phyloP scores from a whole-genome alignment of 2,888 invertebrate genomes.

The Phyllotreta cruciferae region DNA sequence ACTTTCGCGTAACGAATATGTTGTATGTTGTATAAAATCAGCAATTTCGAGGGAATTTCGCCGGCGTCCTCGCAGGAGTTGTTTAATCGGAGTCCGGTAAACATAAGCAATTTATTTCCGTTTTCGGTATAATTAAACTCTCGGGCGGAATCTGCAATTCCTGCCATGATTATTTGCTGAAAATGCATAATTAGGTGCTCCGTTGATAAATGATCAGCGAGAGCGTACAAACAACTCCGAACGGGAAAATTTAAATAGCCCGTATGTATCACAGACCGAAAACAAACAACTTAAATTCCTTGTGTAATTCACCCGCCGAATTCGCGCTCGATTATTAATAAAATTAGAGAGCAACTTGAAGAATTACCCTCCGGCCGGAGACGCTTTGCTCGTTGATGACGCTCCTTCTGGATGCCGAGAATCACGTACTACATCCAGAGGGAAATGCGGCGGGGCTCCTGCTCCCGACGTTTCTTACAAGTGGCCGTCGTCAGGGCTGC shows the following conservation, averaged over 20 bases:
- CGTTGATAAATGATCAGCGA: constrained; percentile 18
- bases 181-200: constrained; percentile 23
- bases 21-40: no score
- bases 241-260: no score
- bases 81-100: constrained; percentile 20
- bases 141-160: constrained; percentile 22
- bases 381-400: constrained; percentile 2
- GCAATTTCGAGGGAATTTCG: no score
- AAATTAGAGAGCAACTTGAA: no score
- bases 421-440: constrained; percentile 45
- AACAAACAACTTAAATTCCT: no score
- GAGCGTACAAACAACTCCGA: not conserved
- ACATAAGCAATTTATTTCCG: constrained; percentile 29
- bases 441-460: constrained; percentile 39
- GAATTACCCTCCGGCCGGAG: no score
- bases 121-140: constrained; percentile 27
- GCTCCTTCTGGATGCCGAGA: constrained; percentile 41
- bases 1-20: no score
- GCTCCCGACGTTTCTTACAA: constrained; percentile 39
- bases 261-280: no score
- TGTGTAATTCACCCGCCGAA: no score
- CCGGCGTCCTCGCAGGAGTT: constrained; percentile 4
- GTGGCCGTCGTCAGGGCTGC: no score
- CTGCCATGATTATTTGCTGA: constrained; percentile 24
- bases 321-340: no score